Evolutionary conservation across 2,113 vertebrate species (phyloP).

Genomic region (Macquaria australasica): DNA sequence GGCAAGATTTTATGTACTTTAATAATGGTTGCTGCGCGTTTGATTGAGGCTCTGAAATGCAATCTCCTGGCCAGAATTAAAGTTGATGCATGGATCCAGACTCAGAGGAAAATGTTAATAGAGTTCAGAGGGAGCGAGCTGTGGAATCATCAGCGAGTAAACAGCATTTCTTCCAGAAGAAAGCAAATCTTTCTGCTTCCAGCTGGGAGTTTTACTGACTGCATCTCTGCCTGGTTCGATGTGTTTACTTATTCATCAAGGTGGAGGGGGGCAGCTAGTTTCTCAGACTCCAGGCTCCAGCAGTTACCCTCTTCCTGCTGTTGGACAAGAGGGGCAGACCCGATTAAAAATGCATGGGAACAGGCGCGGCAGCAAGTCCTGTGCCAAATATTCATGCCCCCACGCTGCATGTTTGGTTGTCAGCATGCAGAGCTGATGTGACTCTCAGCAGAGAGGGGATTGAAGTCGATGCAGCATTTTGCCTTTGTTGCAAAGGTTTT

Average conservation of each 20-base stretch:
- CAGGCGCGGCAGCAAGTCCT: constrained; percentile 40
- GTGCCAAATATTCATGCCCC: constrained; percentile 20
- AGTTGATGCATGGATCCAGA: constrained; percentile 50
- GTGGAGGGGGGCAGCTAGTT: constrained; percentile 39
- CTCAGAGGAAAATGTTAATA: constrained; percentile 63
- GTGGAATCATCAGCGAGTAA: constrained; percentile 65
- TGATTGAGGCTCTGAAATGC: constrained; percentile 50
- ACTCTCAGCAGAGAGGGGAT: background rate
- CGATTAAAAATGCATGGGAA: constrained; percentile 80
- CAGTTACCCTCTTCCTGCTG: constrained; percentile 67
- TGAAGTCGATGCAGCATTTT: background rate
- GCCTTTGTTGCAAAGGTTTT: background rate
- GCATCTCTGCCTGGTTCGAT: constrained; percentile 66
- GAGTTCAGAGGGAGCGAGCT: constrained; percentile 62
- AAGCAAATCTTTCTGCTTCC: constrained; percentile 71
- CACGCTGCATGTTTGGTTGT: constrained; percentile 36
- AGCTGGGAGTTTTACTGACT: constrained; percentile 61
- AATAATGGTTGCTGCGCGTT: constrained; percentile 8
- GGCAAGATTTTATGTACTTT: background rate
- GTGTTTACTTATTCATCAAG: constrained; percentile 84
- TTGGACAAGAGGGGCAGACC: constrained; percentile 58
- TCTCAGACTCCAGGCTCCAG: constrained; percentile 58
- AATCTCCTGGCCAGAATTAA: constrained; percentile 56
- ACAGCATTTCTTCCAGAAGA: constrained; percentile 68
- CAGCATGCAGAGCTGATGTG: constrained; percentile 26